Conservation (phyloP, 2,113 vertebrate genomes). For the Forbesichthys papilliferus region DNA sequence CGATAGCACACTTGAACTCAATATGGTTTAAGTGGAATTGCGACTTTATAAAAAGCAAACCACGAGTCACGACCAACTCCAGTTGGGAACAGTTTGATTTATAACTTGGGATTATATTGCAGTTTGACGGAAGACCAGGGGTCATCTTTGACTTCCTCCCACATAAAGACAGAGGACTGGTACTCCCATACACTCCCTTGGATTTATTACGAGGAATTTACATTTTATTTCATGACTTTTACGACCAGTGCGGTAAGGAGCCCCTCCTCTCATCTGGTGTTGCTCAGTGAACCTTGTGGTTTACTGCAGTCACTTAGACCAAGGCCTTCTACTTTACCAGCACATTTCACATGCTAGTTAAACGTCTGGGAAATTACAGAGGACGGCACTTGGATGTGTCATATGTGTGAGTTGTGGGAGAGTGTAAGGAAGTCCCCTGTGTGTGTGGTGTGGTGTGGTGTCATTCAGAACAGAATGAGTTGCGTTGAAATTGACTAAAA, state of each 20-base stretch:
- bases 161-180: constrained; percentile 47
- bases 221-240: constrained; percentile 50
- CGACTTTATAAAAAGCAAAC: constrained; percentile 48
- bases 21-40: constrained; percentile 40
- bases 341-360: constrained; percentile 35
- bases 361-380: constrained; percentile 34
- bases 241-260: constrained; percentile 43
- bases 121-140: constrained; percentile 50
- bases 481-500: constrained; percentile 17
- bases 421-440: background rate
- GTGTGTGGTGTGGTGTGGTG: background rate
- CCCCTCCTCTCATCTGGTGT: constrained; percentile 52
- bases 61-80: constrained; percentile 38
- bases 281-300: constrained; percentile 46
- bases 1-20: constrained; percentile 43
- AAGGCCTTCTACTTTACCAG: constrained; percentile 36
- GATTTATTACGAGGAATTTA: constrained; percentile 49
- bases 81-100: constrained; percentile 35
- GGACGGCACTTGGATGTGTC: constrained; percentile 9
- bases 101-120: constrained; percentile 39
- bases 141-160: constrained; percentile 54
- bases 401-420: background rate
- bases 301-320: constrained; percentile 47
- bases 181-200: constrained; percentile 24
- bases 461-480: constrained; percentile 21